These are phyloP conservation scores for Tenthredo distinguenda DNA, from an alignment of 2,888 invertebrate genomes.

Conservation along the genomic window DNA sequence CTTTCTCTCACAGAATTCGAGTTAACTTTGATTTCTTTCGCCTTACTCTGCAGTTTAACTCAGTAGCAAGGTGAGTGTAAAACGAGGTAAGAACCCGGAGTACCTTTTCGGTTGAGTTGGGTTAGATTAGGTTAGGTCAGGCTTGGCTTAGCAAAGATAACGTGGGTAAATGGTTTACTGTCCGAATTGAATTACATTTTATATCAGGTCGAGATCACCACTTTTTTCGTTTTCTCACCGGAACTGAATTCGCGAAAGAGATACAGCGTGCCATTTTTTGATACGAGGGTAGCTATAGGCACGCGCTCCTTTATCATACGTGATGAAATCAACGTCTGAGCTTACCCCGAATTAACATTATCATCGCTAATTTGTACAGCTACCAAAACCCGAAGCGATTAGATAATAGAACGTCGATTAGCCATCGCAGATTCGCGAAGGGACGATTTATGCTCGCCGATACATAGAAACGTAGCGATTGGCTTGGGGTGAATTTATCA, in stretches of 20 bases:
- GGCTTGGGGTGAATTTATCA: conserved; percentile 28
- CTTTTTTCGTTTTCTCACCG: background rate
- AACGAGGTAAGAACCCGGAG: conserved; percentile 37
- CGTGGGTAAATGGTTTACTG: conserved; percentile 47
- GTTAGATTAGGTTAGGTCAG: conserved; percentile 42
- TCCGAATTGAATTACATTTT: conserved; percentile 48
- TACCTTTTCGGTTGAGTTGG: conserved; percentile 52
- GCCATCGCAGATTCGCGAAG: background rate
- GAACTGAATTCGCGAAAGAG: background rate
- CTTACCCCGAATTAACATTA: background rate
- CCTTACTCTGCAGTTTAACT: conserved; percentile 58
- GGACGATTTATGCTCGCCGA: background rate
- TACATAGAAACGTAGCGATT: background rate
- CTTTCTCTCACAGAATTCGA: background rate
- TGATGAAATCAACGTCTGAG: background rate
- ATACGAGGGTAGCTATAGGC: background rate
- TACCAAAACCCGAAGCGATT: background rate
- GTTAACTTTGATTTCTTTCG: conserved; percentile 21
- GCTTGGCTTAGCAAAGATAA: conserved; percentile 50
- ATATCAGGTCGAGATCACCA: conserved; percentile 34
- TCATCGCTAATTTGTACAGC: background rate
- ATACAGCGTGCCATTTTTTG: background rate
- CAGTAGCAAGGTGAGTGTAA: conserved; percentile 49
- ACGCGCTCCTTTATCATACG: background rate
- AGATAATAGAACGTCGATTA: conserved; percentile 22